phyloP scores from a whole-genome alignment of 2,797 vertebrate genomes.

The Apodemus agrarius region DNA sequence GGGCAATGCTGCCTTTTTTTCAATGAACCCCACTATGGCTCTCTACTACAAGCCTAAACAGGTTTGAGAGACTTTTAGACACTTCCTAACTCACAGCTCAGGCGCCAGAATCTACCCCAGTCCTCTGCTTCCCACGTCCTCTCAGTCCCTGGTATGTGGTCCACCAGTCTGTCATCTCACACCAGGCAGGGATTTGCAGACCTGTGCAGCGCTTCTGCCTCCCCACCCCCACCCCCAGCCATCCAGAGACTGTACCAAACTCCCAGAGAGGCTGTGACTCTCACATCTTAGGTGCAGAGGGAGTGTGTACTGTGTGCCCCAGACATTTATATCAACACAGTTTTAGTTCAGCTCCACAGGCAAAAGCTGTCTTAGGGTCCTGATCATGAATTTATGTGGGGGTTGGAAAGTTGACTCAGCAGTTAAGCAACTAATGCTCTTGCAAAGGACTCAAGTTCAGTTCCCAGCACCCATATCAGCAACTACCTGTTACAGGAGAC shows the following conservation, averaged over 20 bases:
- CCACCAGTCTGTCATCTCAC: background rate
- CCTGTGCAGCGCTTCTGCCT: accelerated
- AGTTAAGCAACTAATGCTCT: background rate
- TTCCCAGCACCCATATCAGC: background rate
- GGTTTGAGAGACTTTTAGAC: accelerated
- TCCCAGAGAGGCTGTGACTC: accelerated
- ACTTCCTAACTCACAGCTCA: no score
- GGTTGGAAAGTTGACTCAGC: background rate
- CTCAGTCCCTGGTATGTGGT: accelerated
- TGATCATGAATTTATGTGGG: background rate
- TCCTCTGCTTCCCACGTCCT: no score
- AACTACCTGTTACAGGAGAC: background rate
- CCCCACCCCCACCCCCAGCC: no score
- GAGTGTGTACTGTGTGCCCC: accelerated
- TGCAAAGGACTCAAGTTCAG: background rate
- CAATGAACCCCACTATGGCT: accelerated
- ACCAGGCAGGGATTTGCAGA: accelerated
- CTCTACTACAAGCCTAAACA: accelerated
- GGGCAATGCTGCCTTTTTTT: background rate
- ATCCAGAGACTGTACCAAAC: accelerated
- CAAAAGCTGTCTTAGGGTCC: background rate
- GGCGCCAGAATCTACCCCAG: accelerated
- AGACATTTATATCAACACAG: accelerated
- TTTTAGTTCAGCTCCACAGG: background rate
- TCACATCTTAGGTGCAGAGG: accelerated